Conservation (phyloP, 2,888 invertebrate genomes). For the Zele albiditarsus region DNA sequence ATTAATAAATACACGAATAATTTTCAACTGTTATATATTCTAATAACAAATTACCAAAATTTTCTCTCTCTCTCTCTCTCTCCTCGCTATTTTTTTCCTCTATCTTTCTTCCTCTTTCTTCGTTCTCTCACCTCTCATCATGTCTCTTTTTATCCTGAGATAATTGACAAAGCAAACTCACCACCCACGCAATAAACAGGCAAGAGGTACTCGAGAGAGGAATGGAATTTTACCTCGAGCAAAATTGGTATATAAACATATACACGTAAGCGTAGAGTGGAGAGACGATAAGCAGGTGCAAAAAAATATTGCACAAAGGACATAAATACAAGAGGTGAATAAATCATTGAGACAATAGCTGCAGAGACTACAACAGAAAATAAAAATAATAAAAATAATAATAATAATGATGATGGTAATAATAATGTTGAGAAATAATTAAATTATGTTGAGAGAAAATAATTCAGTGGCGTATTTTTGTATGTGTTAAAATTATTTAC, state of each 20-base stretch:
- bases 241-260: background rate
- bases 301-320: conserved; percentile 10
- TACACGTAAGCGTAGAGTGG: background rate
- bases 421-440: background rate
- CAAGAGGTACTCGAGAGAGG: conserved; percentile 4
- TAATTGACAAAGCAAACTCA: conserved; percentile 27
- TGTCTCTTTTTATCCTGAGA: background rate
- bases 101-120: background rate
- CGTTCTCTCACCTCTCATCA: background rate
- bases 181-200: background rate
- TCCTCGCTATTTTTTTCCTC: background rate
- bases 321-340: conserved; percentile 16
- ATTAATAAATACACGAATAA: too few relatives aligned
- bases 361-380: background rate
- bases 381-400: conserved; percentile 7
- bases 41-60: too few relatives aligned
- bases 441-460: too few relatives aligned
- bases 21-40: too few relatives aligned
- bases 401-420: background rate
- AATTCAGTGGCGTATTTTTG: too few relatives aligned
- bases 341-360: conserved; percentile 8
- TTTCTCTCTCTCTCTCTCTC: background rate
- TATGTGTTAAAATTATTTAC: too few relatives aligned
- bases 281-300: background rate
- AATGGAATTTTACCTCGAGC: conserved; percentile 11